Percentiles rank a stretch among this genome's conserved stretches.
Conservation (phyloP, 2,888 invertebrate species). For the Drosophila leonis region DNA sequence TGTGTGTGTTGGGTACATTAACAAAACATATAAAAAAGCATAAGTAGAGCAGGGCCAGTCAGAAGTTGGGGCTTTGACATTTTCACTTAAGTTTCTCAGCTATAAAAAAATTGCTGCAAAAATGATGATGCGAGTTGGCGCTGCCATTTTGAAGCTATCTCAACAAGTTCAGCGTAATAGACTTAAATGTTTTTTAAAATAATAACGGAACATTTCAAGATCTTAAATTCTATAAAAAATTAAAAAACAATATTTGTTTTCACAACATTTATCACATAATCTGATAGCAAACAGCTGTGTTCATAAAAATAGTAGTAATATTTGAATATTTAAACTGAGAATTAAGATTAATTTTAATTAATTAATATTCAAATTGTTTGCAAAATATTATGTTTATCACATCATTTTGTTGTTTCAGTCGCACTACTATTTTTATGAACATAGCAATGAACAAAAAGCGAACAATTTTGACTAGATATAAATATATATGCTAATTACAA, state of each 20-base stretch:
- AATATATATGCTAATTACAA: too few species aligned
- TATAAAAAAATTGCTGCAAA: constrained; percentile 3
- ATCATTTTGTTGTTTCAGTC: too few species aligned
- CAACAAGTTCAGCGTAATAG: neutral
- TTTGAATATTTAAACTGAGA: too few species aligned
- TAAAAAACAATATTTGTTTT: neutral
- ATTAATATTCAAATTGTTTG: too few species aligned
- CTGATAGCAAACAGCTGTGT: too few species aligned
- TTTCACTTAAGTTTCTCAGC: constrained; percentile 39
- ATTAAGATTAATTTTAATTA: too few species aligned
- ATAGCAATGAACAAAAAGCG: too few species aligned
- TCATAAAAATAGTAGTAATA: too few species aligned
- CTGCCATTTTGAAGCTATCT: constrained; percentile 10
- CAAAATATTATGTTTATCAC: too few species aligned
- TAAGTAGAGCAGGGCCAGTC: constrained; percentile 28
- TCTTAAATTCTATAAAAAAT: neutral
- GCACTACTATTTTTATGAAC: too few species aligned
- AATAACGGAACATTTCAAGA: neutral
- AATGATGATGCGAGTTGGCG: constrained; percentile 1
- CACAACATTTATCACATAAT: too few species aligned
- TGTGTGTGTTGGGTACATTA: constrained; percentile 32
- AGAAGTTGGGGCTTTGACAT: constrained; percentile 45
- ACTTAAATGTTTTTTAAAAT: neutral
- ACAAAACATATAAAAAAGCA: constrained; percentile 39
- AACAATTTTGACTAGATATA: too few species aligned